Base-by-base conservation (phyloP, 2,113 vertebrate species). In the Holacanthus passer region DNA sequence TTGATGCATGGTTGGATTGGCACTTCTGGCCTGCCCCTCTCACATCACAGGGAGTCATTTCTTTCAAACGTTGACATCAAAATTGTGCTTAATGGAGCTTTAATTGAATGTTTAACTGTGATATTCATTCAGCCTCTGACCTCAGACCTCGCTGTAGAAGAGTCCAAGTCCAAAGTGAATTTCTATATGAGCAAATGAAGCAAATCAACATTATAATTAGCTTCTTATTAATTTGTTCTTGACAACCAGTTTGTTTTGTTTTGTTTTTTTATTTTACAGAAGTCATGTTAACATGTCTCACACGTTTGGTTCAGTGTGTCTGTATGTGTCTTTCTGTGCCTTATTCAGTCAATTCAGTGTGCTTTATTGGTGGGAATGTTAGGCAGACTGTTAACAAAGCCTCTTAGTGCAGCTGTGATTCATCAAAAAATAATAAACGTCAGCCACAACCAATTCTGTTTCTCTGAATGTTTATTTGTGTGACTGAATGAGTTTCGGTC, bases 131-230 rank as follows among this genome's bases (percentile, higher is more conserved):
- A 58, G 27, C 32, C 37, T 31, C 52, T 55, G 37, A 31, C 32
- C 31, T 43, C 50, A 48, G 27, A 81, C 59, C 32, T 56, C 16
- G 17, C 11, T 27, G 45, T 19, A 32, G 53, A 41, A 20, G 31
- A 58, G 52, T 9, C 8, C 27, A 47, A 48, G 31, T 63, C 32
- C 75, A 79, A 48, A 70, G 53, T 37, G 14, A 67, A 31, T 41
- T 63, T 10, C 14, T 45, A 6, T 5, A 74, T 50, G 1, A 45
- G 20, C 27, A 48, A 71, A 55, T 39, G 53, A 69, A 27, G 37
- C 45, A 66, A 62, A 65, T 10, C 45, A 62, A 50, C 22, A 53
- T 58, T 43, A 79, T 71, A 24, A 83, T 64, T 63, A 69, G 58
- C n/a, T 24, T 29, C n/a, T 29, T 63, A 45, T 75, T 45, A 63